These are phyloP conservation scores for Melanerpes aurifrons DNA, from an alignment of 2,113 vertebrate genomes.

Conservation along the genomic window DNA sequence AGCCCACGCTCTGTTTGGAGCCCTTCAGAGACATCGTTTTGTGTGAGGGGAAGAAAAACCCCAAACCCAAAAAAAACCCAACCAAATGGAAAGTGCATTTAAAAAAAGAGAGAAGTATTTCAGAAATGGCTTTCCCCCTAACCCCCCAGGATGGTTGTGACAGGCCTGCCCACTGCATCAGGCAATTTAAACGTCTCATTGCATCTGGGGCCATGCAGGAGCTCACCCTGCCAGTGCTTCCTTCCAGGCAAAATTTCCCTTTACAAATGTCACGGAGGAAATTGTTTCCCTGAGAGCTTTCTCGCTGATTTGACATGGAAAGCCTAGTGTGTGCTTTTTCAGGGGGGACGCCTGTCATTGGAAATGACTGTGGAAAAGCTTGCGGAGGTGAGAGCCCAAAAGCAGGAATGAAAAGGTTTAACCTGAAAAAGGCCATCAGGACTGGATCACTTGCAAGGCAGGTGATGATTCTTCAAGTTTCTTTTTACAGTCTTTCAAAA, in stretches of 20 bases:
- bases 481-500: neutral
- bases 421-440: neutral
- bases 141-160: neutral
- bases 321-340: neutral
- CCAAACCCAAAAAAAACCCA: no score
- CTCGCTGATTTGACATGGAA: neutral
- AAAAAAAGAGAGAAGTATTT: neutral
- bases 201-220: neutral
- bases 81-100: neutral
- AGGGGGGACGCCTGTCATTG: accelerated
- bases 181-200: accelerated
- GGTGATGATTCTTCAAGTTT: neutral
- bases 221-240: neutral
- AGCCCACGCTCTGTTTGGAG: neutral
- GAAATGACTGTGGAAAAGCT: neutral
- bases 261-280: neutral
- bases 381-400: neutral
- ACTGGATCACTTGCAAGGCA: neutral
- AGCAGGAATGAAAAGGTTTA: neutral
- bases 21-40: neutral
- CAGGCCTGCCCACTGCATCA: neutral
- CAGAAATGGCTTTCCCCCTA: neutral
- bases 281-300: neutral
- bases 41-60: no score
- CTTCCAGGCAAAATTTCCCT: neutral